Evolutionary conservation across 2,113 vertebrate species (phyloP), one percentile per base, ranked within the genome.

Genomic region (Platycercus adscitus): DNA sequence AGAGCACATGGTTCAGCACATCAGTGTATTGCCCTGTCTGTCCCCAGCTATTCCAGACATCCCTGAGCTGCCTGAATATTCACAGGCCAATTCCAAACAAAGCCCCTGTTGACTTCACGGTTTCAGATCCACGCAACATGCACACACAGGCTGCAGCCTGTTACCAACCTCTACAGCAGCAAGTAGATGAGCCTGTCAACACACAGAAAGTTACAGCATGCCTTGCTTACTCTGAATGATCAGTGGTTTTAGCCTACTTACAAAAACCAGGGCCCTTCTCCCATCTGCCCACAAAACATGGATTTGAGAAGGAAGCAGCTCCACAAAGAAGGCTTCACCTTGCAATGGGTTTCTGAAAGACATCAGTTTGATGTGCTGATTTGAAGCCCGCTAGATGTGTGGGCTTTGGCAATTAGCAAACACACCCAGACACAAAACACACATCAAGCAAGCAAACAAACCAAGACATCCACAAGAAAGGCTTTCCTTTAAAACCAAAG

Each of bases 21-120:
- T 3, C 29, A 53, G 14, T 24, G 15, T 6, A 41, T 44, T 0
- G 0, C 3, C 7, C 39, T 56, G 73, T 43, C 49, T 17, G 14
- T 17, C 23, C 61, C 63, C 37, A 33, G 29, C 12, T 17, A 70
- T 35, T 77, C 46, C 60, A 46, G 58, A 41, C 19, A 66, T 58
- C 77, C 37, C 68, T 10, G 14, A 64, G 10, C 41, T 73, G 88
- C 73, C 60, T 61, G 28, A 87, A 81, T 58, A 70, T 37, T 75
- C 55, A 53, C 43, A 39, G 35, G 6, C 13, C 46, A 37, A 29
- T 37, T 75, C 50, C 64, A 94, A 61, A 73, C 24, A 65, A 80
- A 91, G 44, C 33, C 66, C 29, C 39, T 7, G 44, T 5, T 2
- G 0, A 37, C 13, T 6, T 61, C 3, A 10, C 0, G 6, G 29